Base-by-base conservation (phyloP, 1,140 invertebrate species). In the Drosophila bipectinata region DNA sequence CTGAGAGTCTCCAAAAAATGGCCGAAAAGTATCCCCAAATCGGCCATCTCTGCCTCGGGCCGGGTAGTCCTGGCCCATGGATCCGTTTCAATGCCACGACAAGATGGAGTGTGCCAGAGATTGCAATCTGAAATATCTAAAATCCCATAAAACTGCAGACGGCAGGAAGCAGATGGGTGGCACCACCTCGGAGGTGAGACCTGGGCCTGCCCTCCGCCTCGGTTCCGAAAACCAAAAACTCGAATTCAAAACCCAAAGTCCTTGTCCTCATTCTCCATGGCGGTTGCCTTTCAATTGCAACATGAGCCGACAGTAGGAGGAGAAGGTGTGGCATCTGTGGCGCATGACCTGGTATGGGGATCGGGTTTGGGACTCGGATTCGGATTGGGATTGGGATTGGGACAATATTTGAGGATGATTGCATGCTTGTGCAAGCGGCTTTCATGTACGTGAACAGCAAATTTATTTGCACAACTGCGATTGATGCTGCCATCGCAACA, bases 351-450 rank as follows among this genome's bases (percentile, higher is more conserved):
- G 21, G 18, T 18, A 18, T 18, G 18, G 18, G 18, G 21, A 32
- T 30, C 24, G 37, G 52, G 69, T 60, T 61, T 85, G 76, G 76
- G 82, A 85, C 77, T 34, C 1, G 32, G 32, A 34, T 1, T 34
- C 1, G 9, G 32, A 10, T 3, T 8, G 32, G 32, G 9, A 49
- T 47, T 37, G 39, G 59, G 68, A 66, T 62, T 87, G 79, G 77
- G 81, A 87, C 81, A 85, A 85, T 85, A 85, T 85, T 85, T 85
- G 81, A 87, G 81, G 82, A 85, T 85, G 81, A 85, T 85, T 87
- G 81, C 74, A 87, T 77, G 78, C 81, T 81, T 87, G 73, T 87
- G 82, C 82, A 85, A 84, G 81, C 79, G 79, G 74, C 79, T 82
- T 83, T 82, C 79, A 71, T 82, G 79, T 75, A 85, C 82, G 81